A percentile compares a stretch with the other conserved stretches of the same genome.
Evolutionary conservation across 2,888 invertebrate species (phyloP).

Genomic region (Dryomyza anilis): DNA sequence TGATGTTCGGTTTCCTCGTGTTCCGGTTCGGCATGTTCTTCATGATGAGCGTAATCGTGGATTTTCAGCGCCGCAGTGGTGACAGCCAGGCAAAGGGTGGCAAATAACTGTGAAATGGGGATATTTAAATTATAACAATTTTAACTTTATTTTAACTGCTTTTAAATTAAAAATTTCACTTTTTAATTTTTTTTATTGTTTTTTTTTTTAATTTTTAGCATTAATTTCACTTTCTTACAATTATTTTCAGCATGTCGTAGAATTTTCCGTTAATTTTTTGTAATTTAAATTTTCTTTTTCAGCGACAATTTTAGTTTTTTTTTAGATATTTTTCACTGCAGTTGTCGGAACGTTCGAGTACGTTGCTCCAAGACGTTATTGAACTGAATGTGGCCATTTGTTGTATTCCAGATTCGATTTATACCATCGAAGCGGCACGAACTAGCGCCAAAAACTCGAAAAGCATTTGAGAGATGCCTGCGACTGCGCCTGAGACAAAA

Average conservation of each 20-base stretch:
- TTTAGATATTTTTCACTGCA: neutral
- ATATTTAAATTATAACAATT: neutral
- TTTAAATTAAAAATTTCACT: neutral
- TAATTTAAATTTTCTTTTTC: neutral
- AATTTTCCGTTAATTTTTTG: constrained; percentile 5
- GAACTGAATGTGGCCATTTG: constrained; percentile 53
- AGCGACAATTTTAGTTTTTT: neutral
- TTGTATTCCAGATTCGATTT: constrained; percentile 60
- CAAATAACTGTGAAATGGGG: constrained; percentile 48
- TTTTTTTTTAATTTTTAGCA: neutral
- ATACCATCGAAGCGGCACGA: constrained; percentile 43
- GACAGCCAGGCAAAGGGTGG: constrained; percentile 36
- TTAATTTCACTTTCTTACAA: constrained; percentile 49
- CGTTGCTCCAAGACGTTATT: constrained; percentile 50
- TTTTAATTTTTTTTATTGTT: neutral
- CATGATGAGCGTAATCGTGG: constrained; percentile 47
- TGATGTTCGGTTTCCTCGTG: constrained; percentile 64
- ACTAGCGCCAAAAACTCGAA: constrained; percentile 8
- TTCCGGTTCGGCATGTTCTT: constrained; percentile 39
- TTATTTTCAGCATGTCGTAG: constrained; percentile 50
- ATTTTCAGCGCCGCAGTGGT: constrained; percentile 47
- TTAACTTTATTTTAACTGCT: constrained; percentile 2
- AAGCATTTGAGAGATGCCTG: constrained; percentile 11
- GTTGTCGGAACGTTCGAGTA: constrained; percentile 29
- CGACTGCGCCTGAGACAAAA: constrained; percentile 1